Percentiles rank a stretch among this genome's conserved stretches.
Conservation (phyloP, 2,113 vertebrate species). For the Ceuthmochares aereus region DNA sequence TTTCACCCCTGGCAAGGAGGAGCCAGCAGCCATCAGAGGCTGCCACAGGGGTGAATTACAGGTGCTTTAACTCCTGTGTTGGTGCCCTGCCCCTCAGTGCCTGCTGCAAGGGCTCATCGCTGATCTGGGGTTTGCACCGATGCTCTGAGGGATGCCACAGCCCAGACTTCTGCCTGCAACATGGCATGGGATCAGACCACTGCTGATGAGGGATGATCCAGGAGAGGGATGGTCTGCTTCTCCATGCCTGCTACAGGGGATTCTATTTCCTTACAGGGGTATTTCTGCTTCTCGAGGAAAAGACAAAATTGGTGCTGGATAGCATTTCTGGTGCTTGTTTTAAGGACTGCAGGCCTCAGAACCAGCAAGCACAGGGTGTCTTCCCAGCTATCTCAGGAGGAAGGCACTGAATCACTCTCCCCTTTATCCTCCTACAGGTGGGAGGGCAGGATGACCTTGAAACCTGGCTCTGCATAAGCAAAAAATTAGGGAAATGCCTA, state of each 20-base stretch:
- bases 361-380: not conserved
- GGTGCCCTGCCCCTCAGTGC: not conserved
- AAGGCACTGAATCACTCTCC: not conserved
- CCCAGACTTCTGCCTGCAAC: not conserved
- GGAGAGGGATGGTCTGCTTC: not conserved
- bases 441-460: not conserved
- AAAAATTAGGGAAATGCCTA: not conserved
- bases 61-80: rapidly evolving
- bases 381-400: not conserved
- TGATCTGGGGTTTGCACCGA: rapidly evolving
- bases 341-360: not conserved
- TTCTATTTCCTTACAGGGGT: not conserved
- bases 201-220: not conserved
- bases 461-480: not conserved
- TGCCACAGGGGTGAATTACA: rapidly evolving
- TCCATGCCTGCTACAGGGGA: not conserved
- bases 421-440: not conserved
- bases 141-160: rapidly evolving
- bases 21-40: not conserved
- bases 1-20: not conserved
- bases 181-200: rapidly evolving
- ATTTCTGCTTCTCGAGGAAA: not conserved
- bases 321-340: not conserved
- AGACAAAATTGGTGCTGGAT: not conserved
- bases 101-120: not conserved